Evolutionary conservation across 1,140 invertebrate species (phyloP).

Genomic region (Augochlora pura): DNA sequence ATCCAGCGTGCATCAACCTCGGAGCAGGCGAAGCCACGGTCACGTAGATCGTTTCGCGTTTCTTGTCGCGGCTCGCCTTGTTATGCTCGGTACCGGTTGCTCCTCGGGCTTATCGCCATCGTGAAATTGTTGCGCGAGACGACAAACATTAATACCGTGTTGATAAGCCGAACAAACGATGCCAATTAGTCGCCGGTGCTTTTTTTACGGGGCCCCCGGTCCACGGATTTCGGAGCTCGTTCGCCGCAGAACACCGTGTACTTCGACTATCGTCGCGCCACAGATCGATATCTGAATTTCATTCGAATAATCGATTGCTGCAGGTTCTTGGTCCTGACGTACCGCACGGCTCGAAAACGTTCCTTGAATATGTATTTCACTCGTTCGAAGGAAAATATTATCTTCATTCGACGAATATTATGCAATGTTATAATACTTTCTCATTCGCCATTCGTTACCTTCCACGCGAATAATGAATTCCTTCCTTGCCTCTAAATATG

Average conservation of each 20-base stretch:
- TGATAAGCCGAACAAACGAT: constrained; percentile 41
- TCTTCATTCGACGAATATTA: no score
- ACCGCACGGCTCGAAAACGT: no score
- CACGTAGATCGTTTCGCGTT: constrained; percentile 53
- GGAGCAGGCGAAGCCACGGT: constrained; percentile 24
- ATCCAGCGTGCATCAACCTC: constrained; percentile 47
- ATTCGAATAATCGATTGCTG: no score
- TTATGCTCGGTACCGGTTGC: constrained; percentile 30
- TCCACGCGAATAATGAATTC: no score
- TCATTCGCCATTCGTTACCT: no score
- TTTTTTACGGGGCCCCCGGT: not conserved
- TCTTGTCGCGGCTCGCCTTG: constrained; percentile 40
- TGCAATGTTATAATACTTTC: no score
- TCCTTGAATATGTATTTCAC: no score
- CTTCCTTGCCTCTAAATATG: no score
- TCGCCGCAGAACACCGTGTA: not conserved
- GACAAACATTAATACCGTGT: constrained; percentile 41
- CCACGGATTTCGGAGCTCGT: constrained; percentile 12
- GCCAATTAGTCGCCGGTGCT: constrained; percentile 33
- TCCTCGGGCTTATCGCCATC: constrained; percentile 23
- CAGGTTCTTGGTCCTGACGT: no score
- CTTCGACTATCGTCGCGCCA: not conserved
- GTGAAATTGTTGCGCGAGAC: constrained; percentile 33
- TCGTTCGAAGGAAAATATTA: no score
- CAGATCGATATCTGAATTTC: not conserved